phyloP scores from a whole-genome alignment of 2,888 invertebrate species.

The Drosophila suboccidentalis region DNA sequence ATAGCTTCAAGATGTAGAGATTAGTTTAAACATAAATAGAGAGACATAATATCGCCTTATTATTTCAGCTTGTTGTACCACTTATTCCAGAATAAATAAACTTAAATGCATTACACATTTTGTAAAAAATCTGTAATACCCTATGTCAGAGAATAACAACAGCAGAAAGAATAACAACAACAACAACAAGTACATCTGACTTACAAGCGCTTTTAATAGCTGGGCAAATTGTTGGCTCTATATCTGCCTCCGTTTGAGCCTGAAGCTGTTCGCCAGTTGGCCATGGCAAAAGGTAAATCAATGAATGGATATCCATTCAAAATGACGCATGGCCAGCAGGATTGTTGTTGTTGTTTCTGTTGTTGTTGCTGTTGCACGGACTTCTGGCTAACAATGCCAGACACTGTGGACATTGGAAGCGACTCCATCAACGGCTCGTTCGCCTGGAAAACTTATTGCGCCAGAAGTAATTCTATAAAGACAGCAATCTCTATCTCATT shows the following conservation, averaged over 20 bases:
- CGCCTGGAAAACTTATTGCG: conserved; percentile 79
- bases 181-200: conserved; percentile 41
- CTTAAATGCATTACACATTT: too few species aligned
- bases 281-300: conserved; percentile 66
- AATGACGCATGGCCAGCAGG: conserved; percentile 46
- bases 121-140: too few species aligned
- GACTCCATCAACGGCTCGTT: conserved; percentile 69
- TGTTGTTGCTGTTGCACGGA: conserved; percentile 8
- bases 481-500: conserved; percentile 48
- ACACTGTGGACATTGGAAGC: conserved; percentile 33
- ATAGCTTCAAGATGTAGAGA: background rate
- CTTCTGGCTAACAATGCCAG: conserved; percentile 31
- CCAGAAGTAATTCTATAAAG: conserved; percentile 81
- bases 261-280: conserved; percentile 46
- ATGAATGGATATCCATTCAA: conserved; percentile 68
- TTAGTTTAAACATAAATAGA: background rate
- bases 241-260: conserved; percentile 23
- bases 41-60: background rate
- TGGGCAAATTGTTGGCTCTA: conserved; percentile 28
- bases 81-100: background rate
- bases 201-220: conserved; percentile 61
- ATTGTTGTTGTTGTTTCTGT: background rate
- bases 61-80: too few species aligned
- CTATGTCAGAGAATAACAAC: background rate
- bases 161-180: too few species aligned